Base-by-base conservation (phyloP, 2,113 vertebrate genomes). In the Dicerorhinus sumatrensis region DNA sequence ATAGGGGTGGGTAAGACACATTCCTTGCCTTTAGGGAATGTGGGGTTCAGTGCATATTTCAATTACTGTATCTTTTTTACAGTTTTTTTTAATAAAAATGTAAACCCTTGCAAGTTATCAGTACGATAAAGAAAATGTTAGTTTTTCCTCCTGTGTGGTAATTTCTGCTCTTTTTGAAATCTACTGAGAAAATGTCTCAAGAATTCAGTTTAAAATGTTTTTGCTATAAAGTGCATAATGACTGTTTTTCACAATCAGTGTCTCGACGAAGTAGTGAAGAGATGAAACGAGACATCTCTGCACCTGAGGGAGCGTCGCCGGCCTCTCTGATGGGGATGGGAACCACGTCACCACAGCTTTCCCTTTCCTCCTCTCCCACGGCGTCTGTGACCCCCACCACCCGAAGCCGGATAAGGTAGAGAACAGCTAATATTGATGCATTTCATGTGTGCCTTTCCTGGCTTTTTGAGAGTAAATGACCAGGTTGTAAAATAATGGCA, bases 181-280 rank as follows among this genome's bases (percentile, higher is more conserved):
- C 69, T 97, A 72, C 23, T 96, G 81, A 33, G 4, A 76, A 54
- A 85, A 7, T 39, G 7, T 31, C 87, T 67, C 16, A 85, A 21
- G 14, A 94, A 54, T 56, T 46, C 54, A 48, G 23, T 87, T 0
- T 46, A 8, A 83, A 92, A 16, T 13, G 65, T 94, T 89, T 92
- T 13, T 92, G 36, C 83, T 94, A 46, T 31, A 33, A 92, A 92
- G n/a, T 76, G 69, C 54, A 3, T 31, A 1, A 92, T 97, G 92
- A 33, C 75, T 18, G 6, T 96, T 72, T 98, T 54, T 88, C 27
- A 69, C 6, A 16, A 72, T 48, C 89, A 99, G 99, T 99, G 58
- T 99, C 99, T 92, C 99, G 99, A 54, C 98, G 99, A 91, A 99
- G 99, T 91, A 99, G 99, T 81, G 99, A 99, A 98, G 99, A 99